A percentile compares a stretch with the other conserved stretches of the same genome.
Evolutionary conservation across 2,888 invertebrate species (phyloP).

Genomic region (Galerucella nymphaeae): DNA sequence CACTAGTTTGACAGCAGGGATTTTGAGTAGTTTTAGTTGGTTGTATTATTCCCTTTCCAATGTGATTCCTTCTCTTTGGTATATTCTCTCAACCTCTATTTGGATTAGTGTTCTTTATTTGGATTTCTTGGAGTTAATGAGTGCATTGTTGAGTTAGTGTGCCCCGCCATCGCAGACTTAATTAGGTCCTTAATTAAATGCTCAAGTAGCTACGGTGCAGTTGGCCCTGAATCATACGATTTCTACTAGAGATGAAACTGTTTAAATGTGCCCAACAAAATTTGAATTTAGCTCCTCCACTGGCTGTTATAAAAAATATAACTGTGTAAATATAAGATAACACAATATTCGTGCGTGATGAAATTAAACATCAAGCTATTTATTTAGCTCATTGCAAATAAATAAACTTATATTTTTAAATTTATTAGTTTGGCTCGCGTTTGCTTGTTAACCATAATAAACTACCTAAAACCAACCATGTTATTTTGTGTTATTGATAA

Average conservation of each 20-base stretch:
- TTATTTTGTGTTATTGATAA: constrained; percentile 11
- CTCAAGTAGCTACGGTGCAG: too few species aligned
- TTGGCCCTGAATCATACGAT: background rate
- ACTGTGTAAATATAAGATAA: background rate
- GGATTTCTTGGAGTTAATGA: too few species aligned
- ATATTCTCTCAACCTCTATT: too few species aligned
- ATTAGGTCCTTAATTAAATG: too few species aligned
- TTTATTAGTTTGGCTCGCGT: background rate
- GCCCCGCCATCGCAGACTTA: too few species aligned
- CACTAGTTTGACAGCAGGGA: too few species aligned
- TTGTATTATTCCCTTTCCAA: too few species aligned
- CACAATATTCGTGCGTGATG: background rate
- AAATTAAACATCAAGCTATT: background rate
- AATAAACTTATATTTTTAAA: background rate
- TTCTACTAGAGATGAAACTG: background rate
- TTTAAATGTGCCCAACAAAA: background rate
- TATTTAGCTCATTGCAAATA: background rate
- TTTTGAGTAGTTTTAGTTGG: too few species aligned
- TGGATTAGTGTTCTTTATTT: too few species aligned
- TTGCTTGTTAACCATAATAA: constrained; percentile 2
- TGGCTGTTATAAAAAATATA: background rate
- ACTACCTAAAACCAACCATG: background rate
- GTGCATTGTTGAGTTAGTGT: too few species aligned
- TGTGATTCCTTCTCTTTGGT: too few species aligned
- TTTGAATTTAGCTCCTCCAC: background rate